A percentile compares a stretch with the other conserved stretches of the same genome.
These are phyloP conservation scores for Pogonomyrmex barbatus DNA, from an alignment of 1,140 invertebrate species.

Conservation along the genomic window DNA sequence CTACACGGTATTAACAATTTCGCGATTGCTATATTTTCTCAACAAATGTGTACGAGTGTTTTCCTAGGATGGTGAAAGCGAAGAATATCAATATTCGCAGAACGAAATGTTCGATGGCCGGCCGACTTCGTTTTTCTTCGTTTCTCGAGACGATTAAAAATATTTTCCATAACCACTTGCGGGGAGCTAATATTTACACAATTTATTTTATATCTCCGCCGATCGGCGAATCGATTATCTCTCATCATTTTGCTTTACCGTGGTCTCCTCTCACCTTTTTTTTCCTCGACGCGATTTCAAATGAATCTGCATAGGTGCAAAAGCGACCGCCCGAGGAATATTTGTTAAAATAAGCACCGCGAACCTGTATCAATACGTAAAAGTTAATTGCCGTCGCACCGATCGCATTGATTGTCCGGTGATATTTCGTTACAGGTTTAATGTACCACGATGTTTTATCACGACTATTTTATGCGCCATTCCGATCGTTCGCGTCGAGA, in stretches of 20 bases:
- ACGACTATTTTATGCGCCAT: slow-evolving; percentile 46
- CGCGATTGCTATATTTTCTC: slow-evolving; percentile 40
- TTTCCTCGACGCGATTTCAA: slow-evolving; percentile 39
- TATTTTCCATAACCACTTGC: slow-evolving; percentile 57
- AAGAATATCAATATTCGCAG: slow-evolving; percentile 54
- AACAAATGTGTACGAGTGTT: slow-evolving; percentile 51
- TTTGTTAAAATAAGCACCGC: slow-evolving; percentile 61
- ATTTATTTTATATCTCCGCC: slow-evolving; percentile 52
- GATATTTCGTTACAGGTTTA: slow-evolving; percentile 66
- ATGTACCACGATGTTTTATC: slow-evolving; percentile 57
- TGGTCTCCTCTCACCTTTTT: neutral
- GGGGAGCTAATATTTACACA: slow-evolving; percentile 53
- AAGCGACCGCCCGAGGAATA: slow-evolving; percentile 46
- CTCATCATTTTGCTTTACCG: slow-evolving; percentile 5
- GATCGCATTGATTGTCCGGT: slow-evolving; percentile 48
- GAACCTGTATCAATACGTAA: slow-evolving; percentile 56
- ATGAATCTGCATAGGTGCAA: slow-evolving; percentile 30
- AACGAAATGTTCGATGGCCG: slow-evolving; percentile 35
- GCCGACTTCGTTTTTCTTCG: slow-evolving; percentile 28
- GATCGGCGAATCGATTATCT: slow-evolving; percentile 54
- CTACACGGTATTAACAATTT: slow-evolving; percentile 41
- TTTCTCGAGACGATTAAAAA: slow-evolving; percentile 46
- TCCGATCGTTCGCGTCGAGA: neutral
- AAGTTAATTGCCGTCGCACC: slow-evolving; percentile 62
- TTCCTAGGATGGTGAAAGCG: slow-evolving; percentile 29